A percentile compares a stretch with the other conserved stretches of the same genome.
Evolutionary conservation across 2,888 invertebrate genomes (phyloP).

Genomic region (Ethmia dodecea): DNA sequence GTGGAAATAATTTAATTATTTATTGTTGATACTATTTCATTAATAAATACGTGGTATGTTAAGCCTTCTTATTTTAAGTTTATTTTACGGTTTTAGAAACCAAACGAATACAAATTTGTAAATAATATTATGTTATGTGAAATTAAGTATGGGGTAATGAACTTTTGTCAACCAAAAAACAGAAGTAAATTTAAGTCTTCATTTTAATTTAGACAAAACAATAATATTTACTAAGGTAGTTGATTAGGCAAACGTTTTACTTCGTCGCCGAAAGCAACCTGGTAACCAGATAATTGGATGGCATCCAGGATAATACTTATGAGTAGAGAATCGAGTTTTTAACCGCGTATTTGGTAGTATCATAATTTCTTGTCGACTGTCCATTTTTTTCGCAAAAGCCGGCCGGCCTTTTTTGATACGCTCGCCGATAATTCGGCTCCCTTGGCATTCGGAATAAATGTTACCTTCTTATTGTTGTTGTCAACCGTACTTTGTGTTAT

Average conservation of each 20-base stretch:
- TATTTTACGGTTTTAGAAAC: no score
- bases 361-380: slow-evolving; percentile 66
- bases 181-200: no score
- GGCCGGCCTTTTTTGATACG: slow-evolving; percentile 56
- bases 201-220: no score
- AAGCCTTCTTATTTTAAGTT: no score
- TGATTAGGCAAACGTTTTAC: slow-evolving; percentile 12
- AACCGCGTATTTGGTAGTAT: slow-evolving; percentile 66
- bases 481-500: slow-evolving; percentile 25
- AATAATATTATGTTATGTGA: no score
- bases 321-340: slow-evolving; percentile 52
- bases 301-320: slow-evolving; percentile 25
- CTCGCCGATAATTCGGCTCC: slow-evolving; percentile 51
- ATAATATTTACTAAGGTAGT: slow-evolving; percentile 6
- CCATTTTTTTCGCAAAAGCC: slow-evolving; percentile 16
- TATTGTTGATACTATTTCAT: no score
- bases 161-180: no score
- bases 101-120: no score
- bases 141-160: no score
- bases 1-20: no score
- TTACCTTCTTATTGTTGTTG: slow-evolving; percentile 38
- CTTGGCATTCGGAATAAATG: slow-evolving; percentile 47
- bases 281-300: slow-evolving; percentile 28
- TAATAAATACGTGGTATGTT: no score
- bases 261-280: slow-evolving; percentile 2